These are phyloP conservation scores for Thoracochromis brauschi DNA, from an alignment of 2,113 vertebrate species.

Conservation along the genomic window DNA sequence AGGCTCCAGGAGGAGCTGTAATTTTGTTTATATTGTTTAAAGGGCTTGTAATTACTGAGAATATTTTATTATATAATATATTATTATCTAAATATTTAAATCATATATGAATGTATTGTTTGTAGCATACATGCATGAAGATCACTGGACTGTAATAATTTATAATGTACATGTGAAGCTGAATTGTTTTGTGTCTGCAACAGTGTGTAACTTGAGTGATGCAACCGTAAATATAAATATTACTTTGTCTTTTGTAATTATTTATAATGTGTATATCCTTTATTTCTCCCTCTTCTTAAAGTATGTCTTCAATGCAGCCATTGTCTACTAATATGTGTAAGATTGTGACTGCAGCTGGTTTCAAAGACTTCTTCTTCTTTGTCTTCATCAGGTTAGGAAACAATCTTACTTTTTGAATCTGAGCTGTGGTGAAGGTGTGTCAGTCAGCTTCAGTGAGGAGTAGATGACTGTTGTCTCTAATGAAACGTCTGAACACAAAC, in stretches of 20 bases:
- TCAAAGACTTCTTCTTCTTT: background rate
- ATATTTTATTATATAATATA: accelerated
- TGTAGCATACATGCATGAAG: background rate
- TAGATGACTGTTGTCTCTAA: too few species aligned
- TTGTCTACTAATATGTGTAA: background rate
- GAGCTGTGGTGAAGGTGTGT: background rate
- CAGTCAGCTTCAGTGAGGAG: too few species aligned
- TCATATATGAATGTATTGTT: background rate
- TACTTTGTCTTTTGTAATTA: background rate
- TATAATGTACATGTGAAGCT: background rate
- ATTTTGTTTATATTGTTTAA: background rate
- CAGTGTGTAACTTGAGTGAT: accelerated
- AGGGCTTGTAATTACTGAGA: accelerated
- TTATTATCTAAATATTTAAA: background rate
- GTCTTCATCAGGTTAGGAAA: background rate
- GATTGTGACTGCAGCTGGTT: background rate
- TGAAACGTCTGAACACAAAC: accelerated
- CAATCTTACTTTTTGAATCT: accelerated
- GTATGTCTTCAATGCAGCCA: background rate
- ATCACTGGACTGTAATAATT: background rate
- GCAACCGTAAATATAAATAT: background rate
- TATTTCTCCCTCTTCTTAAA: background rate
- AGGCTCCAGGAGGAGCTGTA: background rate
- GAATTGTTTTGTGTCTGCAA: background rate
- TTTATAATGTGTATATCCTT: accelerated